Evolutionary conservation across 1,140 invertebrate genomes (phyloP).

Genomic region (Monomorium pharaonis): DNA sequence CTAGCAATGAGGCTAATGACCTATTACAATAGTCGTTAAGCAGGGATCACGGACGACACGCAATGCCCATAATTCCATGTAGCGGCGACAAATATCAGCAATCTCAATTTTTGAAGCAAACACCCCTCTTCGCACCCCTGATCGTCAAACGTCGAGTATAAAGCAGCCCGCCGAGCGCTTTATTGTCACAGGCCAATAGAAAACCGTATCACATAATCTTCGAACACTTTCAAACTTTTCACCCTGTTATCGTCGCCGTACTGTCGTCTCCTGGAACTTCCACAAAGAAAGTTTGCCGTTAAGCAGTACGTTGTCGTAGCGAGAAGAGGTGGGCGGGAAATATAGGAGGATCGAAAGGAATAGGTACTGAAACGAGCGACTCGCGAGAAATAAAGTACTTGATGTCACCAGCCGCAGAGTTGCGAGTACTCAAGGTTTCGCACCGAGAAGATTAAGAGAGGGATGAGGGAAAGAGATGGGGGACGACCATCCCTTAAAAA

Average conservation of each 20-base stretch:
- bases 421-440: conserved; percentile 53
- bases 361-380: conserved; percentile 58
- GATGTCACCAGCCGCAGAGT: conserved; percentile 50
- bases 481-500: conserved; percentile 75
- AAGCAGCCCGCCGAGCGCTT: conserved; percentile 59
- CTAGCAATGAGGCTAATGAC: not conserved
- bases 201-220: conserved; percentile 63
- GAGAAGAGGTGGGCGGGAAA: not conserved
- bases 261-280: conserved; percentile 47
- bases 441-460: not conserved
- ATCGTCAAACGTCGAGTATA: conserved; percentile 58
- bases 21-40: conserved; percentile 20
- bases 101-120: conserved; percentile 43
- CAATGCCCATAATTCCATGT: conserved; percentile 11
- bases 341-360: conserved; percentile 16
- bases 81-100: conserved; percentile 8
- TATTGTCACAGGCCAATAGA: conserved; percentile 60
- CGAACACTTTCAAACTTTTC: conserved; percentile 64
- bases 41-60: not conserved
- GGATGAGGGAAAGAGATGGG: not conserved
- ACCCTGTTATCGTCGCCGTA: conserved; percentile 64
- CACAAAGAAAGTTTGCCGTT: conserved; percentile 60
- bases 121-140: not conserved
- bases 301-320: conserved; percentile 40
- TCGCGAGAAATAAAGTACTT: conserved; percentile 67